phyloP scores from a whole-genome alignment of 2,888 invertebrate species.

The Cylindroiulus punctatus region DNA sequence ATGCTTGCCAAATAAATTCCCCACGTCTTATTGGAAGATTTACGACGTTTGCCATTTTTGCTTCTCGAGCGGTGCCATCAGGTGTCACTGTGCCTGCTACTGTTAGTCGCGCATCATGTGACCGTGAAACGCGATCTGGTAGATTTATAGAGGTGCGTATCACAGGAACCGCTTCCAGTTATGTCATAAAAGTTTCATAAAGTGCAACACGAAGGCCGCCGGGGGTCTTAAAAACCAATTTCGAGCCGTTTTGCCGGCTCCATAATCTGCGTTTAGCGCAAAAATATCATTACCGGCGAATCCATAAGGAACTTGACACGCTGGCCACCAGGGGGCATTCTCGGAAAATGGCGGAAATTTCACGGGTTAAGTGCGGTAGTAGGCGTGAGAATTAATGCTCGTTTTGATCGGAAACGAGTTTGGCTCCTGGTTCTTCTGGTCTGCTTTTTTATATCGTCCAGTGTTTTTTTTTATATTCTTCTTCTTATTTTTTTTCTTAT shows the following conservation, averaged over 20 bases:
- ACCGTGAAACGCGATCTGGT: background rate
- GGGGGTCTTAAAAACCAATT: slow-evolving; percentile 26
- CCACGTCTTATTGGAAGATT: too few relatives aligned
- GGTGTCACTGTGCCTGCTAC: too few relatives aligned
- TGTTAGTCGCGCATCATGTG: background rate
- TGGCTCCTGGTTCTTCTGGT: background rate
- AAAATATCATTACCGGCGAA: background rate
- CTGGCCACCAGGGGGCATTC: slow-evolving; percentile 12
- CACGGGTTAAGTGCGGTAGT: background rate
- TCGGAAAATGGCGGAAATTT: slow-evolving; percentile 35
- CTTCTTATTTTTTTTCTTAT: too few relatives aligned
- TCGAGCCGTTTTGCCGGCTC: background rate
- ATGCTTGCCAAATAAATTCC: too few relatives aligned
- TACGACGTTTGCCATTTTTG: too few relatives aligned
- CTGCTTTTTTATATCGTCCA: slow-evolving; percentile 19
- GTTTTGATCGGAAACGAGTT: background rate
- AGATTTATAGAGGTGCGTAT: background rate
- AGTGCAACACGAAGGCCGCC: background rate
- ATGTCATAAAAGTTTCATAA: background rate
- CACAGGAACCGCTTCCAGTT: slow-evolving; percentile 25
- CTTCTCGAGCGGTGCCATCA: too few relatives aligned
- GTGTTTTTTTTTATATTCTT: background rate
- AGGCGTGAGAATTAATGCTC: background rate
- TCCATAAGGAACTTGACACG: background rate
- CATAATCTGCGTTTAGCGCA: background rate